phyloP scores from a whole-genome alignment of 2,113 vertebrate genomes.

The Ciconia maguari region DNA sequence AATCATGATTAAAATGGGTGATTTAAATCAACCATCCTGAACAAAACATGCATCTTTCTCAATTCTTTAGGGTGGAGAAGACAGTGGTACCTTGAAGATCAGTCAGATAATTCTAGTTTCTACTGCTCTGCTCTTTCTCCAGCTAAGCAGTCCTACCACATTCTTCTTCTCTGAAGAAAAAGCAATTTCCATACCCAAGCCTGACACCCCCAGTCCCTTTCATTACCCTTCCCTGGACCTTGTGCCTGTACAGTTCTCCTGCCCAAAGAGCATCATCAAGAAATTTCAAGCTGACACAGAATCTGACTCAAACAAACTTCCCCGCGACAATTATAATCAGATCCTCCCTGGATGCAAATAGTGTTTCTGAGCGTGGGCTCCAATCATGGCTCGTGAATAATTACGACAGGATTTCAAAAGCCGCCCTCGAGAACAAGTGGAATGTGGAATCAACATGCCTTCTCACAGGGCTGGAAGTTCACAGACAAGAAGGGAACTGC shows the following conservation, averaged over 20 bases:
- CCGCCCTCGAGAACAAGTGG: background rate
- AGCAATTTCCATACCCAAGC: background rate
- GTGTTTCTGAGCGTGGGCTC: background rate
- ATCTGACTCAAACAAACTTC: constrained; percentile 29
- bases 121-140: background rate
- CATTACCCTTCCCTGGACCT: background rate
- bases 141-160: background rate
- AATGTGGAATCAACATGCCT: background rate
- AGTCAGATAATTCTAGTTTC: background rate
- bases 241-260: background rate
- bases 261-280: background rate
- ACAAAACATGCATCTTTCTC: constrained; percentile 12
- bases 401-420: background rate
- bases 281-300: background rate
- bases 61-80: background rate
- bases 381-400: constrained; percentile 7
- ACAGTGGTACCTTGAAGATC: background rate
- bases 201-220: background rate
- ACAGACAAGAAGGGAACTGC: background rate
- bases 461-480: background rate
- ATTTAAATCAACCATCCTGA: constrained; percentile 43
- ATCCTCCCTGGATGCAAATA: background rate
- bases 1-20: constrained; percentile 60
- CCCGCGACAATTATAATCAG: background rate
- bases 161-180: background rate